A percentile compares a stretch with the other conserved stretches of the same genome.
Conservation (phyloP, 2,797 vertebrate species). For the Helarctos malayanus region DNA sequence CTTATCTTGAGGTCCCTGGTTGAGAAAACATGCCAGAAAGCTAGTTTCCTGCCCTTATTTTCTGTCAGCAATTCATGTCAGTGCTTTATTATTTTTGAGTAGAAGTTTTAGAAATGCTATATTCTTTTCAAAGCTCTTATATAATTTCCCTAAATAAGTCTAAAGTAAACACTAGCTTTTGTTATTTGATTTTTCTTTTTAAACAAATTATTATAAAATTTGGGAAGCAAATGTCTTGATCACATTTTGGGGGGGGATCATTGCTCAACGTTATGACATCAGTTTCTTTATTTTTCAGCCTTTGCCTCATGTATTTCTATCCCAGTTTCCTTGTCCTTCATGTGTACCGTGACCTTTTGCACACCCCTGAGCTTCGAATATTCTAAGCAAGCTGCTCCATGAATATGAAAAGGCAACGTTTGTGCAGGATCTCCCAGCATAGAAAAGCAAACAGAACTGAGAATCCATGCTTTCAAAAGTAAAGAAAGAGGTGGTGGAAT, state of each 20-base stretch:
- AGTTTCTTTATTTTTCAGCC: background rate
- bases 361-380: background rate
- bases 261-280: background rate
- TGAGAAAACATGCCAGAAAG: conserved; percentile 35
- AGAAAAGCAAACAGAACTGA: background rate
- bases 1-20: background rate
- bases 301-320: background rate
- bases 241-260: background rate
- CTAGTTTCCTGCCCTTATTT: background rate
- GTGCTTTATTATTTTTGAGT: background rate
- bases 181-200: background rate
- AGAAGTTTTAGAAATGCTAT: background rate
- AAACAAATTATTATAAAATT: conserved; percentile 12
- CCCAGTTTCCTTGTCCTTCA: background rate
- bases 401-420: background rate
- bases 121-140: background rate
- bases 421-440: background rate
- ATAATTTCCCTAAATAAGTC: conserved; percentile 23
- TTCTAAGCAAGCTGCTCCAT: background rate
- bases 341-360: background rate
- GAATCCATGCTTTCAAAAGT: background rate
- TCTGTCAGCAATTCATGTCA: background rate
- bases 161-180: conserved; percentile 5
- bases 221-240: background rate
- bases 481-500: background rate